These are phyloP conservation scores for Microtus obscurus DNA, from an alignment of 2,797 vertebrate species.

Conservation along the genomic window DNA sequence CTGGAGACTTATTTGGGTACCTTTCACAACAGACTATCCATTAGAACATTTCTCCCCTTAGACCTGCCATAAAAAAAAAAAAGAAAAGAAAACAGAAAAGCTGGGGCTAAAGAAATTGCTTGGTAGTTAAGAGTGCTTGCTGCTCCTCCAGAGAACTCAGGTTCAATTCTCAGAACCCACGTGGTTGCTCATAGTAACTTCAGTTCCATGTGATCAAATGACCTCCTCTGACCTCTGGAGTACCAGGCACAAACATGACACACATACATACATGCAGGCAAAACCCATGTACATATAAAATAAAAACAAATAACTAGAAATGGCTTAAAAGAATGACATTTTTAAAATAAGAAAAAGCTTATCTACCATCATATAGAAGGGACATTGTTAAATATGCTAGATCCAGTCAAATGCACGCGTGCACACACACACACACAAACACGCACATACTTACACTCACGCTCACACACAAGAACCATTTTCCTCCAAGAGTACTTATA, in stretches of 20 bases:
- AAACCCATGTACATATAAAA: not conserved
- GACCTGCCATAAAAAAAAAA: not conserved
- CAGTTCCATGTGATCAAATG: not conserved
- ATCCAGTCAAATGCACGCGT: not conserved
- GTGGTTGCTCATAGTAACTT: not conserved
- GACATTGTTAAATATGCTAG: not conserved
- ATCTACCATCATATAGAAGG: not conserved
- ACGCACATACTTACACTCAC: not conserved
- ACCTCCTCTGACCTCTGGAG: not conserved
- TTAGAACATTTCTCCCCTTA: not conserved
- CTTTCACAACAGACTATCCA: not conserved
- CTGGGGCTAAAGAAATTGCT: not conserved
- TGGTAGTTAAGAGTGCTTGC: not conserved
- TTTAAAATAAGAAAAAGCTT: constrained; percentile 8
- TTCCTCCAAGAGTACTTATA: not conserved
- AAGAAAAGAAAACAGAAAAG: not conserved
- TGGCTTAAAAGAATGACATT: not conserved
- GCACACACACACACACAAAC: not conserved
- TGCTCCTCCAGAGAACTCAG: not conserved
- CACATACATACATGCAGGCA: not conserved
- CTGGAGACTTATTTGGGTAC: not conserved
- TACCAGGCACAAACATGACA: not conserved
- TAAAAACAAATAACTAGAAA: not conserved
- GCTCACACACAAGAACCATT: not conserved
- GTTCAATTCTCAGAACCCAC: not conserved